Percentiles rank a stretch among this genome's conserved stretches.
These are phyloP conservation scores for Clarias pachynema DNA, from an alignment of 2,797 vertebrate species.

Conservation along the genomic window DNA sequence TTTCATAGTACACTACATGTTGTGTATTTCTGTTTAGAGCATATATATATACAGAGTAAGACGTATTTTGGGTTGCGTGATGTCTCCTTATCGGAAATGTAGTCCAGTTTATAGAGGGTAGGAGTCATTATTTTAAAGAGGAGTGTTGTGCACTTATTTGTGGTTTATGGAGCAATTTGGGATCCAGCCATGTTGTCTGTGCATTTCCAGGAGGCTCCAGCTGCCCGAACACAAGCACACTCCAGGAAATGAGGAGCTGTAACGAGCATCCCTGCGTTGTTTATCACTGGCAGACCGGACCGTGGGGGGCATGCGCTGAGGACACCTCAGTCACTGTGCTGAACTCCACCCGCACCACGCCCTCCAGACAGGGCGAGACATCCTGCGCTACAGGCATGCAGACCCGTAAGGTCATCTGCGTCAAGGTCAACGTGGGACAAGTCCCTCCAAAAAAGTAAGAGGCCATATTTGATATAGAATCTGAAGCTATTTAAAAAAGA, in stretches of 20 bases:
- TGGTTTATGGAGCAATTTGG: constrained; percentile 15
- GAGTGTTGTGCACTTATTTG: not conserved
- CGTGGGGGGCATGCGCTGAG: constrained; percentile 91
- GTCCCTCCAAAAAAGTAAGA: constrained; percentile 97
- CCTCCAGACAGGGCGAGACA: constrained; percentile 70
- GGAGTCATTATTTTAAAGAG: not conserved
- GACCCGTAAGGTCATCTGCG: constrained; percentile 96
- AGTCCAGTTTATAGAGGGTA: not conserved
- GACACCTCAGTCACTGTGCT: constrained; percentile 82
- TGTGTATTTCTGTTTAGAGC: not conserved
- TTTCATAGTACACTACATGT: not conserved
- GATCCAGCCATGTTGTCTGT: constrained; percentile 7
- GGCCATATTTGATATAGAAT: not conserved
- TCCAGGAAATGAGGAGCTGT: constrained; percentile 91
- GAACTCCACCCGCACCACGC: constrained; percentile 79
- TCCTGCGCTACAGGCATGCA: constrained; percentile 90
- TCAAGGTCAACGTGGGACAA: constrained; percentile 96
- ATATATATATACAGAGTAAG: not conserved
- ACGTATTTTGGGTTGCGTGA: not conserved
- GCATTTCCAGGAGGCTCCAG: constrained; percentile 77
- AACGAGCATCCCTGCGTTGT: constrained; percentile 95
- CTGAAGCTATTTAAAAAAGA: not conserved
- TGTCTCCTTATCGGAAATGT: not conserved
- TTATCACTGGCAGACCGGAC: constrained; percentile 95
- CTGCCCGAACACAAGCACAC: constrained; percentile 89